Evolutionary conservation across 1,140 invertebrate species (phyloP), one percentile per base, ranked within the genome.

Genomic region (Carposina sasakii): DNA sequence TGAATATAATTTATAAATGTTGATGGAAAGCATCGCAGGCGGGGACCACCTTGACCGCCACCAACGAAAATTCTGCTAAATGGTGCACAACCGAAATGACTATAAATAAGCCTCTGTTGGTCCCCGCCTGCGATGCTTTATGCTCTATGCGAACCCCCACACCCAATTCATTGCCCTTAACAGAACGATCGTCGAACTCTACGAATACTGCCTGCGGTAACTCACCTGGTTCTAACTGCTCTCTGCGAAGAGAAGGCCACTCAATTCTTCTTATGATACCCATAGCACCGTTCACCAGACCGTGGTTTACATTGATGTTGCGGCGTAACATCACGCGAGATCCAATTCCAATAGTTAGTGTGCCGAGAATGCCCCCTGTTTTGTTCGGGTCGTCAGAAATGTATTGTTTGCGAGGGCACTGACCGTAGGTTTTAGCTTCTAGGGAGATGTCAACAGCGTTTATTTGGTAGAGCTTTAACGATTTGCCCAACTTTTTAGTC

Each of bases 231-330:
- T 33, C 31, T 33, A 33, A 13, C 13, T 68, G 64, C 1, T 22
- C 55, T 36, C 61, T 9, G 8, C 59, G 57, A 46, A 67, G 65
- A 47, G 36, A 17, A 13, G 64, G 62, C 61, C 71, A 72, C 24
- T 54, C 46, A 36, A 68, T 67, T 58, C 64, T 41, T 3, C 42
- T 63, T 20, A 73, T 58, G 16, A 44, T 13, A 26, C 71, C 68
- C 16, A 76, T 70, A 6, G 46, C 48, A 34, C 75, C 71, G 59
- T 76, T 78, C 30, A 76, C 69, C 19, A 75, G 52, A 39, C 71
- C 71, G 13, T 33, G 31, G 13, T 54, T 75, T 8, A 33, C 6
- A 33, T 60, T 8, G 51, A 76, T 59, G 45, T 79, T 77, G 8
- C 46, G 60, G 37, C 70, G 24, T 36, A 76, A 54, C 71, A 79